Evolutionary conservation across 1,140 invertebrate genomes (phyloP), one percentile per base, ranked within the genome.

Genomic region (Musca domestica): DNA sequence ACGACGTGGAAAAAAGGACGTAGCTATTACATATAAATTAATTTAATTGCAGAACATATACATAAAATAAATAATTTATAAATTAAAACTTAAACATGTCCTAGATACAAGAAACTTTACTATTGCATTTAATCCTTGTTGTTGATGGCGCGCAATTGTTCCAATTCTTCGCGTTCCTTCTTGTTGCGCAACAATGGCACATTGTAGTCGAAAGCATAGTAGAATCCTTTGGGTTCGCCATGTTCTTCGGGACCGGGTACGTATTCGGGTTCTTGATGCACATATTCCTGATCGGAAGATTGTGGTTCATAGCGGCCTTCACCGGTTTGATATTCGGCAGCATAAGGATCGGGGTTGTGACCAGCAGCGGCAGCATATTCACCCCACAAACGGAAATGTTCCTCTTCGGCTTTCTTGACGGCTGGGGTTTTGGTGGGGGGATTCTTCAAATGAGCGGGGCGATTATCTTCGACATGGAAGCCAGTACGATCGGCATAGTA

Each of bases 381-480:
- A 12, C 86, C 80, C 88, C 87, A 89, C 14, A 86, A 83, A 70
- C 83, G 84, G 73, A 87, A 84, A 76, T 88, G 87, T 58, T 86
- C 87, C 63, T 88, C 83, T 70, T 87, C 86, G 64, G 87, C 88
- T 58, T 83, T 84, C 61, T 84, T 81, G 3, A 89, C 87, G 41
- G 85, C 87, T 2, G 84, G 85, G 0, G 84, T 84, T 71, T 88
- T 88, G 67, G 87, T 84, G 27, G 85, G 83, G 0, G 85, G 87
- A 74, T 83, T 77, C 52, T 87, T 84, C 48, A 84, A 81, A 46
- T 86, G 83, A 63, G 87, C 86, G 3, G 87, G 87, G 17, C 88
- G 81, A 74, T 89, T 89, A 75, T 89, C 88, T 66, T 87, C 84
- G 66, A 89, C 87, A 82, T 89, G 88, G 83, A 89, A 89, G 47